Base-by-base conservation (phyloP, 2,888 invertebrate genomes). In the Ganaspis brasiliensis region DNA sequence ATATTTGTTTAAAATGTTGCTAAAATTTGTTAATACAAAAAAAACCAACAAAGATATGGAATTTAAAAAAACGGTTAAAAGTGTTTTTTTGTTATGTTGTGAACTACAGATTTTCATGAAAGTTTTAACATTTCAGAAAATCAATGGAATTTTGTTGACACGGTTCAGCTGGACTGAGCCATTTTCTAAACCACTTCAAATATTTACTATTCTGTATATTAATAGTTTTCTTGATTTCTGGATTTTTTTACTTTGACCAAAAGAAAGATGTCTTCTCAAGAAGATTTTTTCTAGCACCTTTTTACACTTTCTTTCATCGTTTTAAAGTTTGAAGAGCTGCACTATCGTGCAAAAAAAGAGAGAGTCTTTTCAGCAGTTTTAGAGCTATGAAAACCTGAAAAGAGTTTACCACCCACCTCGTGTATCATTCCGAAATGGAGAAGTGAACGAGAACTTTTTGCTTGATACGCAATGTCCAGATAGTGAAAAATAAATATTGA, bases 351-450 rank as follows among this genome's bases (percentile, higher is more conserved):
- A 21, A 40, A 45, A 40, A 40, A n/a, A 1, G n/a, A 45, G 67
- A 67, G 67, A 67, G 45, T 45, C 67, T 67, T 67, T 67, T 67
- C 67, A 67, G 67, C 67, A 67, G 67, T 67, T 67, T 67, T 67
- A 45, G 24, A 67, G 67, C 67, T 67, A 67, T 67, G 67, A 67
- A 67, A 67, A 67, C 24, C 45, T 67, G 45, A 67, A 67, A 67
- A 67, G 67, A 67, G 67, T 26, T 67, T 67, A 67, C 45, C 24
- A 24, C 45, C 67, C 45, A 67, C 45, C 67, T 67, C 45, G 67
- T 67, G 45, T 67, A 67, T 67, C 67, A 67, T 45, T 67, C 24
- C 40, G 40, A 24, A 40, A 45, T 67, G 67, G 45, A 67, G 45
- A 26, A 40, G n/a, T 14, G 40, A 6, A 40, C 14, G 40, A 63